phyloP scores from a whole-genome alignment of 1,140 invertebrate species.

The Calephelis nemesis region DNA sequence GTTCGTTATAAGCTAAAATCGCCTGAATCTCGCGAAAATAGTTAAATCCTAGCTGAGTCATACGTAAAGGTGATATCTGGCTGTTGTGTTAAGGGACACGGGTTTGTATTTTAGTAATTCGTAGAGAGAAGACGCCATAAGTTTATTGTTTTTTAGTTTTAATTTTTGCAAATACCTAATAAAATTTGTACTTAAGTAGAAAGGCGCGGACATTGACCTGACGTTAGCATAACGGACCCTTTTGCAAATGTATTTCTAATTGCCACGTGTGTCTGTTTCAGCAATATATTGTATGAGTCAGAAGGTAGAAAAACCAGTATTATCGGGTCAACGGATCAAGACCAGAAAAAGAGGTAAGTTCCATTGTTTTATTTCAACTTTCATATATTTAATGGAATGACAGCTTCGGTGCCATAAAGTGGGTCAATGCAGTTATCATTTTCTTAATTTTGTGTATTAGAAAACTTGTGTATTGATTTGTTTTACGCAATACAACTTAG shows the following conservation, averaged over 20 bases:
- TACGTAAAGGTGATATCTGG: slow-evolving; percentile 44
- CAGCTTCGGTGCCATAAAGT: neutral
- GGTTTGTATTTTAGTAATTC: slow-evolving; percentile 3
- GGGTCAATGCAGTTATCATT: slow-evolving; percentile 1
- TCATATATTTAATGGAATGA: neutral
- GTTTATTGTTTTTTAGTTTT: neutral
- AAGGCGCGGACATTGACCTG: slow-evolving; percentile 59
- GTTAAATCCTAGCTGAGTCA: slow-evolving; percentile 61
- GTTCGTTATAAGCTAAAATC: slow-evolving; percentile 42
- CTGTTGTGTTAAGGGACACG: slow-evolving; percentile 30
- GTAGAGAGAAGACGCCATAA: neutral
- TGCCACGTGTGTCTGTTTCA: slow-evolving; percentile 82
- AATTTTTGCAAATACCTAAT: neutral
- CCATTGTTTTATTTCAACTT: neutral
- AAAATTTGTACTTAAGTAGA: slow-evolving; percentile 16
- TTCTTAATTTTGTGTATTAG: slow-evolving; percentile 1
- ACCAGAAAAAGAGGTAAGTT: slow-evolving; percentile 98
- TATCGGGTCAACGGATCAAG: slow-evolving; percentile 99
- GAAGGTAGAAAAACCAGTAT: slow-evolving; percentile 99
- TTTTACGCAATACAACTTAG: neutral
- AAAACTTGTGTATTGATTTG: neutral
- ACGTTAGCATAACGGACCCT: slow-evolving; percentile 37
- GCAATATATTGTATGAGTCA: slow-evolving; percentile 99
- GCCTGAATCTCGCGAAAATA: slow-evolving; percentile 39
- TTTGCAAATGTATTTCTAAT: slow-evolving; percentile 44